Evolutionary conservation across 1,140 invertebrate species (phyloP).

Genomic region (Cryptotermes secundus): DNA sequence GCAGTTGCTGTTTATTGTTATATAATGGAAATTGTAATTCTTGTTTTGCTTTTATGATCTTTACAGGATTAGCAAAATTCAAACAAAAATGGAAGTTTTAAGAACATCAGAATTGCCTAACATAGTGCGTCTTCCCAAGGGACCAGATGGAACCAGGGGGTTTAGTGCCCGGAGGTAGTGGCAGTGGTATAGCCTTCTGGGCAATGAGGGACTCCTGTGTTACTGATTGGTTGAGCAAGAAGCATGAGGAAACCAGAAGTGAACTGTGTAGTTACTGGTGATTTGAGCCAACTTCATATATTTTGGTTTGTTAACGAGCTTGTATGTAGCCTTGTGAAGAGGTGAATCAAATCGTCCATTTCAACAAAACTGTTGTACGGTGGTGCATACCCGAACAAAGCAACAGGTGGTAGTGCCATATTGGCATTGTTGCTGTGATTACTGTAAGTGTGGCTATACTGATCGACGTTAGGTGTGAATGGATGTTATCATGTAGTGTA

Average conservation of each 20-base stretch:
- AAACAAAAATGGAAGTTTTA: conserved; percentile 38
- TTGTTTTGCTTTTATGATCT: conserved; percentile 18
- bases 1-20: background rate
- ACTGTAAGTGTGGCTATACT: background rate
- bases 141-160: conserved; percentile 59
- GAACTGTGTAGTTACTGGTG: background rate
- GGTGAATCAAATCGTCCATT: conserved; percentile 18
- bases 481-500: background rate
- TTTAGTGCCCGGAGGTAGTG: conserved; percentile 60
- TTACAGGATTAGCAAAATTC: conserved; percentile 38
- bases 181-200: conserved; percentile 27
- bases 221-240: background rate
- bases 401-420: background rate
- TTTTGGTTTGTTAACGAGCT: background rate
- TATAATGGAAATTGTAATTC: background rate
- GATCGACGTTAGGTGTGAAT: background rate
- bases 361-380: background rate
- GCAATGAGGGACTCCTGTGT: background rate
- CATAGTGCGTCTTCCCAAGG: conserved; percentile 55
- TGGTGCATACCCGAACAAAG: background rate
- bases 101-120: conserved; percentile 41
- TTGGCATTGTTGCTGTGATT: conserved; percentile 12
- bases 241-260: background rate
- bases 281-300: background rate
- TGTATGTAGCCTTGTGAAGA: background rate